Base-by-base conservation (phyloP, 2,888 invertebrate genomes). In the Disparrhopalites patrizii region DNA sequence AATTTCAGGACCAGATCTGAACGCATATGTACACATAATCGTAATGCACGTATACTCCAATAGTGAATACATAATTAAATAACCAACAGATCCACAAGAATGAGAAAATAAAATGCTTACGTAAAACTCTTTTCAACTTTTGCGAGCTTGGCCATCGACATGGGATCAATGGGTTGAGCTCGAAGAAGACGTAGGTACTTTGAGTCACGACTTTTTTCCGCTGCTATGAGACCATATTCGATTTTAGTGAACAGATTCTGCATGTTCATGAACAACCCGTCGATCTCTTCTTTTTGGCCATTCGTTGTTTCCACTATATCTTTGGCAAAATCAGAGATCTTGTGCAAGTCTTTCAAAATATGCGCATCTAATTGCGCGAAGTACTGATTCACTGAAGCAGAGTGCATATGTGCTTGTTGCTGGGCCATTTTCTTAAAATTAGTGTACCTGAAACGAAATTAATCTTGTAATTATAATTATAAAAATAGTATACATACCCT, bases 281-380 rank as follows among this genome's bases (percentile, higher is more conserved):
- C 56, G 18, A 64, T 40, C 50, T 64, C 64, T 47, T 64, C 64
- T n/a, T 27, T 20, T 33, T 64, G 64, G 27, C 56, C 64, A 28
- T 56, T 43, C 8, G 64, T 64, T 43, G 64, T 64, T 20, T 64
- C 64, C 28, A 55, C 31, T 36, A 64, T 64, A 56, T 64, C 55
- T 15, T 20, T 27, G 27, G 64, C 28, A 47, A 64, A 64, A 23
- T 64, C 64, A n/a, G 18, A 56, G 27, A 64, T 30, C n/a, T 30
- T 33, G 23, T 36, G 27, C 36, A 56, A 40, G 13, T 56, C 64
- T 31, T 20, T 43, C 30, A 38, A n/a, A 18, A 64, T 28, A n/a
- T 56, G 20, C 1, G 30, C n/a, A 28, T 56, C 50, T 30, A 58
- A 40, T 20, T 58, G 20, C 3, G 28, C 20, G 31, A 58, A 58